These are phyloP conservation scores for Puma concolor DNA, from an alignment of 2,113 vertebrate species.

Conservation along the genomic window DNA sequence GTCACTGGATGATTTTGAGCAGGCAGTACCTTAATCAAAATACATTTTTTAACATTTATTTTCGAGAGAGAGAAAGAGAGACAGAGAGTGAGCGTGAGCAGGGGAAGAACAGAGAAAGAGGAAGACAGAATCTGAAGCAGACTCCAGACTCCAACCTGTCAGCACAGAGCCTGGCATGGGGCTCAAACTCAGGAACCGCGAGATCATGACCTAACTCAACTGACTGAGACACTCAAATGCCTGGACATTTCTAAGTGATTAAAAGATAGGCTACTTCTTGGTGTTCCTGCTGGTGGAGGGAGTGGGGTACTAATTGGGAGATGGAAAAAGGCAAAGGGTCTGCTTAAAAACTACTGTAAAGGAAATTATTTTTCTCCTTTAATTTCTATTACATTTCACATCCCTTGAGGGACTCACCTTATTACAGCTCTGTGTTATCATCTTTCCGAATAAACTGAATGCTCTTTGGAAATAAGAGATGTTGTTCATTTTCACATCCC, in stretches of 20 bases:
- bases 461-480: background rate
- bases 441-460: background rate
- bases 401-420: background rate
- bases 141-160: too few species aligned
- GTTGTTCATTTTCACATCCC: background rate
- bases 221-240: too few species aligned
- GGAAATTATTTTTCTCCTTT: background rate
- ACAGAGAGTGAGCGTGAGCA: too few species aligned
- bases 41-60: background rate
- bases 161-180: too few species aligned
- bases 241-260: background rate
- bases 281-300: background rate
- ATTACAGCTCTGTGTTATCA: background rate
- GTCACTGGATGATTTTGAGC: background rate
- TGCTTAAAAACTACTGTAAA: background rate
- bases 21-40: background rate
- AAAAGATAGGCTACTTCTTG: background rate
- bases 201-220: too few species aligned
- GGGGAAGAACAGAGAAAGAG: too few species aligned
- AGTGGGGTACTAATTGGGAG: background rate
- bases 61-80: too few species aligned
- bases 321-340: background rate
- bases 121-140: too few species aligned
- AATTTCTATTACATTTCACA: slow-evolving; percentile 35
- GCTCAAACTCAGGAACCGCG: too few species aligned